Conservation (phyloP, 2,797 vertebrate species). For the Sebastes iracundus region DNA sequence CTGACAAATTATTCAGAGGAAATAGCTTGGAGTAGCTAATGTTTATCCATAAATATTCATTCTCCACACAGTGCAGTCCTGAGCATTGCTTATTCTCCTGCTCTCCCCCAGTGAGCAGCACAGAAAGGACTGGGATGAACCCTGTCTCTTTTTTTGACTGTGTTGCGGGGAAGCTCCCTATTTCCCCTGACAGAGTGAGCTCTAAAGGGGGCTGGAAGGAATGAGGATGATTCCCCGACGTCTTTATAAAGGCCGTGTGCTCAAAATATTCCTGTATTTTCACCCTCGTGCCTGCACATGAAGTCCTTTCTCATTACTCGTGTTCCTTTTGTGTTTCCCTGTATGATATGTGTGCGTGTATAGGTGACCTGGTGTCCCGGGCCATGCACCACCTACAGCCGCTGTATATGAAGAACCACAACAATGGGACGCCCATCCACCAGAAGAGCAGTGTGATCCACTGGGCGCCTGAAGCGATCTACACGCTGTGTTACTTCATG, state of each 20-base stretch:
- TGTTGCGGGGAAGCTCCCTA: conserved; percentile 30
- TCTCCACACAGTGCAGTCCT: conserved; percentile 32
- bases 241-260: conserved; percentile 49
- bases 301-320: background rate
- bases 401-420: conserved; percentile 89
- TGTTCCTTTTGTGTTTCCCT: conserved; percentile 3
- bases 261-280: conserved; percentile 32
- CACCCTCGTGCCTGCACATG: background rate
- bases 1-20: conserved; percentile 52
- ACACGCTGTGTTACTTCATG: conserved; percentile 99
- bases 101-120: conserved; percentile 24
- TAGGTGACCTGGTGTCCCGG: conserved; percentile 95
- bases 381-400: conserved; percentile 97
- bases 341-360: conserved; percentile 15
- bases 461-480: conserved; percentile 96
- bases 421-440: conserved; percentile 92
- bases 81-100: conserved; percentile 11
- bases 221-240: conserved; percentile 33
- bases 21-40: conserved; percentile 51
- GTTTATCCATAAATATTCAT: conserved; percentile 66
- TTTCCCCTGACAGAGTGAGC: conserved; percentile 47
- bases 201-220: conserved; percentile 25
- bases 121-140: conserved; percentile 48
- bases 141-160: conserved; percentile 33
- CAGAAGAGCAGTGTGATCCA: conserved; percentile 89